Conservation (phyloP, 2,888 invertebrate species). For the Xanthia togata region DNA sequence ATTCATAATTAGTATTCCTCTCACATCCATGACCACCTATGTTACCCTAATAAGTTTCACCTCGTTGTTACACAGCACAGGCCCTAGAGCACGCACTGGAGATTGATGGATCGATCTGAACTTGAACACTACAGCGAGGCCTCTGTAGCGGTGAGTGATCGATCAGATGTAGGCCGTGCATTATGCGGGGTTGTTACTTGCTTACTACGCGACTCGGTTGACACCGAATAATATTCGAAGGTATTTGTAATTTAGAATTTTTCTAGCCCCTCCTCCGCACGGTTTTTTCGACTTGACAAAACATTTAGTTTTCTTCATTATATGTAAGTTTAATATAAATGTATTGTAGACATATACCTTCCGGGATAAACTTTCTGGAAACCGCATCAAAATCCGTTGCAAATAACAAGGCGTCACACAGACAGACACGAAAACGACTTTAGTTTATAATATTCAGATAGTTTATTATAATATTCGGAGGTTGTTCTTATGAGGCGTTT, state of each 20-base stretch:
- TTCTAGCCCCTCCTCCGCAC: no score
- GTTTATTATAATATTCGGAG: neutral
- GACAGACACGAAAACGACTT: no score
- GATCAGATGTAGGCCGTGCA: conserved; percentile 29
- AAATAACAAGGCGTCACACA: no score
- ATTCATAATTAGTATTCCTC: neutral
- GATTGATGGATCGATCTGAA: conserved; percentile 48
- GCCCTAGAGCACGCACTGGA: conserved; percentile 4
- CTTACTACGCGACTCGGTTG: neutral
- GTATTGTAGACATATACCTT: no score
- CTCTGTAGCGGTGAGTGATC: conserved; percentile 43
- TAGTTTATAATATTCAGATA: no score
- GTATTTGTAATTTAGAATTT: neutral
- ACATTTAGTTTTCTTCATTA: no score
- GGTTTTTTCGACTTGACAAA: no score
- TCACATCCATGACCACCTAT: neutral
- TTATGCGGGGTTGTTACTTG: conserved; percentile 25
- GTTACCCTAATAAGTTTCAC: conserved; percentile 18
- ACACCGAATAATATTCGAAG: neutral
- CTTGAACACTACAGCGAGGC: conserved; percentile 35
- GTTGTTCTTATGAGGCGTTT: neutral
- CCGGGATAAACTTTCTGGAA: no score
- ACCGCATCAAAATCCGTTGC: no score
- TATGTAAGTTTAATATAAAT: no score
- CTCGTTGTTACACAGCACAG: neutral